Base-by-base conservation (phyloP, 2,888 invertebrate species). In the Hirtodrosophila duncani region DNA sequence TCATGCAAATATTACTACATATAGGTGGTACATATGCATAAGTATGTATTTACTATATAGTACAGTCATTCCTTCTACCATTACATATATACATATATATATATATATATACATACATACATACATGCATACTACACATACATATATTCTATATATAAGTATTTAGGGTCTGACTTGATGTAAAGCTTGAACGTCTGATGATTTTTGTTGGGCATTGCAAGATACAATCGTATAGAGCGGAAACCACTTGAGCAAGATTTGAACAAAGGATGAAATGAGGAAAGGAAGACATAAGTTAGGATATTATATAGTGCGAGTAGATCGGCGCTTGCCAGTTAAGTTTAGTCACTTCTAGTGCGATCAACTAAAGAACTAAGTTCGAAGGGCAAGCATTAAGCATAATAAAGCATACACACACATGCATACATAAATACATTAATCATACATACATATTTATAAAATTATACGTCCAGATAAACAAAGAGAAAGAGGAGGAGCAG, bases 161-260 rank as follows among this genome's bases (percentile, higher is more conserved):
- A 56, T 37, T 41, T 52, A 72, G 67, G 70, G 49, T 74, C 70
- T 58, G 67, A 75, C 75, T 81, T 51, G n/a, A 69, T 55, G 60
- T 64, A 68, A 77, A 68, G 74, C 74, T 81, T 81, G 79, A 65
- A 49, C 74, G 81, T 74, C 81, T 64, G 60, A 67, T 78, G 67
- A 61, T 56, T 78, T 74, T 81, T 78, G 67, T 81, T 81, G 75
- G 81, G 49, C 81, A 74, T 81, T 81, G 75, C 75, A 77, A 74
- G 79, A 81, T 66, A 77, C 75, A 77, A 77, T 77, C 75, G 75
- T 81, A n/a, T n/a, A 59, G 60, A 56, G 44, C 41, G 45, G 41
- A 77, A 53, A 33, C 50, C 75, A 67, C 48, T 37, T 52, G 33
- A 23, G 21, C 18, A 26, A 6, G 9, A 21, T 7, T 30, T 43